A percentile compares a stretch with the other conserved stretches of the same genome.
phyloP scores from a whole-genome alignment of 1,140 invertebrate species.

The Babylonia areolata region DNA sequence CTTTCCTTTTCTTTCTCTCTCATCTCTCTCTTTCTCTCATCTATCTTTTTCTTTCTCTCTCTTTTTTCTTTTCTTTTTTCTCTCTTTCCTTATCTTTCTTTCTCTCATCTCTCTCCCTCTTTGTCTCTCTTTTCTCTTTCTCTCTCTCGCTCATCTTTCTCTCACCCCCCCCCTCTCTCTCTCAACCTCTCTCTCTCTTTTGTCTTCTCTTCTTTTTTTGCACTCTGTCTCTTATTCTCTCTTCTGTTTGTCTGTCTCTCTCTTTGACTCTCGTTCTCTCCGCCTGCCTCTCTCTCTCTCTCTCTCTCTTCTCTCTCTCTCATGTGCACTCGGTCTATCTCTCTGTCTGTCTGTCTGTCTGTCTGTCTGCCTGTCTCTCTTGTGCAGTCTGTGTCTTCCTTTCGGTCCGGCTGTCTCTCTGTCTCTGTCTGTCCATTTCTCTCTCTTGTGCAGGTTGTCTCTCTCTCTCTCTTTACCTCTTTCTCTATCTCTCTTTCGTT shows the following conservation, averaged over 20 bases:
- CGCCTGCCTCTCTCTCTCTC: too few relatives aligned
- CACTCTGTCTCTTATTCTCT: not conserved
- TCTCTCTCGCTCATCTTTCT: not conserved
- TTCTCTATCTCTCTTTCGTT: not conserved
- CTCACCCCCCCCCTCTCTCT: not conserved
- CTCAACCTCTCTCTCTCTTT: not conserved
- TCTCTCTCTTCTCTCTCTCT: too few relatives aligned
- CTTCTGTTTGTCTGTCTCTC: not conserved
- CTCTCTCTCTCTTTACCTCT: not conserved
- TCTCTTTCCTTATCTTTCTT: not conserved
- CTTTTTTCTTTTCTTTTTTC: not conserved
- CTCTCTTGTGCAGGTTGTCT: not conserved
- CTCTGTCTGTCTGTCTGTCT: not conserved
- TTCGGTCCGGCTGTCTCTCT: not conserved
- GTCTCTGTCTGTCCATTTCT: not conserved
- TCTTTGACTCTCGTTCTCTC: not conserved
- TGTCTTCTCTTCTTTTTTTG: not conserved
- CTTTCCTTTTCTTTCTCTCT: conserved; percentile 1
- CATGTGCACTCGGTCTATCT: too few relatives aligned
- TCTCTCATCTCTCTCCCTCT: conserved; percentile 18
- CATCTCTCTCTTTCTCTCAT: not conserved
- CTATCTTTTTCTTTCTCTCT: not conserved
- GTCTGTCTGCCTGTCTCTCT: not conserved
- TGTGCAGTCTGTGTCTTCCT: not conserved
- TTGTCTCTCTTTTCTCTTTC: not conserved